phyloP scores from a whole-genome alignment of 1,140 invertebrate species.

The Orussus abietinus region DNA sequence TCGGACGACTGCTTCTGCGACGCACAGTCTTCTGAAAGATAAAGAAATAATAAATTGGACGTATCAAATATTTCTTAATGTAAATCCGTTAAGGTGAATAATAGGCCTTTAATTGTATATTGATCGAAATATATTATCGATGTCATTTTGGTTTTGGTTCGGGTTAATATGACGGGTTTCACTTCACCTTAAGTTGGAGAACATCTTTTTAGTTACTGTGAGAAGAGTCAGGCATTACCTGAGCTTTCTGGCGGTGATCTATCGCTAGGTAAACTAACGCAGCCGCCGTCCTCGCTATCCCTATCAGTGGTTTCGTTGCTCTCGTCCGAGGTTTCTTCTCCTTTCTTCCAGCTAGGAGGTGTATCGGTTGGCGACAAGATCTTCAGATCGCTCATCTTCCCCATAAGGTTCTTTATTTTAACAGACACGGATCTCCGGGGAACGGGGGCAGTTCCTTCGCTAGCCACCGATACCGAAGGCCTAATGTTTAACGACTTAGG shows the following conservation, averaged over 20 bases:
- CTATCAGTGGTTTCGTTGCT: constrained; percentile 22
- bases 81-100: too few relatives aligned
- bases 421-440: constrained; percentile 34
- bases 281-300: constrained; percentile 35
- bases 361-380: constrained; percentile 46
- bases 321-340: constrained; percentile 33
- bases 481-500: constrained; percentile 35
- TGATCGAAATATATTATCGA: too few relatives aligned
- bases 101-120: too few relatives aligned
- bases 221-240: too few relatives aligned
- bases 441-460: constrained; percentile 18
- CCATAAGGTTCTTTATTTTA: constrained; percentile 47
- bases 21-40: constrained; percentile 23
- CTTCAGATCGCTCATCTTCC: constrained; percentile 45
- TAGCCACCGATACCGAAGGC: constrained; percentile 6
- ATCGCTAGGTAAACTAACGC: constrained; percentile 20
- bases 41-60: too few relatives aligned
- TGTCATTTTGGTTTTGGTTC: too few relatives aligned
- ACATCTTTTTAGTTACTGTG: too few relatives aligned
- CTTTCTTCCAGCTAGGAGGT: constrained; percentile 36
- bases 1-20: constrained; percentile 13
- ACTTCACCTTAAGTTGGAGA: too few relatives aligned
- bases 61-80: too few relatives aligned
- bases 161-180: neutral
- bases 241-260: constrained; percentile 27